Conservation (phyloP, 2,888 invertebrate genomes). For the Epirrita christyi region DNA sequence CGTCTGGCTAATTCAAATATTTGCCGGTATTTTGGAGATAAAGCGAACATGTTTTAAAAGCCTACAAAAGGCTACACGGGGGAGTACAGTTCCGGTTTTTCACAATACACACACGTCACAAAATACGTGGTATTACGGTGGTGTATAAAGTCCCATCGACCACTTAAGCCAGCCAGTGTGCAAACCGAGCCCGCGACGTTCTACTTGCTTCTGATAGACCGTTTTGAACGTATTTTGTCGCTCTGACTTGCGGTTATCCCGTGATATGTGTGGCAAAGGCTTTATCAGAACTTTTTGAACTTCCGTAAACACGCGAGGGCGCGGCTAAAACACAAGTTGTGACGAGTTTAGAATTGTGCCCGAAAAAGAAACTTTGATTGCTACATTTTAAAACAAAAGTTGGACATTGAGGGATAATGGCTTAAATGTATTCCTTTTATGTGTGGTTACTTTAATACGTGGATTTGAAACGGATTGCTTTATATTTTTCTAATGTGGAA, state of each 20-base stretch:
- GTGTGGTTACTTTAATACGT: slow-evolving; percentile 35
- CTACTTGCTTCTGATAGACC: background rate
- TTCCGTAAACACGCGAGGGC: slow-evolving; percentile 80
- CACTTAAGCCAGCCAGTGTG: too few species aligned
- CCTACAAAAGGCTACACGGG: slow-evolving; percentile 10
- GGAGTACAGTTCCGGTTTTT: slow-evolving; percentile 7
- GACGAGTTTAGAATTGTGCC: slow-evolving; percentile 78
- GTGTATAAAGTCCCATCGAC: too few species aligned
- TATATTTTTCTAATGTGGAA: slow-evolving; percentile 32
- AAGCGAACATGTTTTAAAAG: slow-evolving; percentile 9
- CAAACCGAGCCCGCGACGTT: too few species aligned
- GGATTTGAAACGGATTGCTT: slow-evolving; percentile 37
- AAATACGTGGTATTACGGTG: too few species aligned
- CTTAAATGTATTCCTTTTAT: slow-evolving; percentile 63
- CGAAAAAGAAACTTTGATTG: slow-evolving; percentile 82
- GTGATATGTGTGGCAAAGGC: slow-evolving; percentile 57
- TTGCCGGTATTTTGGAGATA: slow-evolving; percentile 31
- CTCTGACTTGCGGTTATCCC: background rate
- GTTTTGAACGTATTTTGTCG: background rate
- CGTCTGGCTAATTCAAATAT: slow-evolving; percentile 56
- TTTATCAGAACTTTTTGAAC: slow-evolving; percentile 78
- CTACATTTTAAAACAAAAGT: slow-evolving; percentile 81
- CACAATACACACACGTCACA: background rate
- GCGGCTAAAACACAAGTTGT: slow-evolving; percentile 81
- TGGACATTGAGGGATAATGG: slow-evolving; percentile 72